A percentile compares a stretch with the other conserved stretches of the same genome.
Conservation (phyloP, 1,140 invertebrate genomes). For the Campodea augens region DNA sequence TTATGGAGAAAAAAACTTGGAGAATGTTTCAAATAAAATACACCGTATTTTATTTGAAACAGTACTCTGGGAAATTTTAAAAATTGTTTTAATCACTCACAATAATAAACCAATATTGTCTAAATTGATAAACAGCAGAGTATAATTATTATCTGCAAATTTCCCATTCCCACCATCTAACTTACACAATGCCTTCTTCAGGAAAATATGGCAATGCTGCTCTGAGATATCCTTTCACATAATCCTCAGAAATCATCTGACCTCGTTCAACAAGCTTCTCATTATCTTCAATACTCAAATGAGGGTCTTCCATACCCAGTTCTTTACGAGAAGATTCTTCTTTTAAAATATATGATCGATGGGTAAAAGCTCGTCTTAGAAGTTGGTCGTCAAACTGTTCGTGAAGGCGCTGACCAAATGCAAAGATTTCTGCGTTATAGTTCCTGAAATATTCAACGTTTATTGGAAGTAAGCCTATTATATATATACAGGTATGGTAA, state of each 20-base stretch:
- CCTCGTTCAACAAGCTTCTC: conserved; percentile 43
- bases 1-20: too few relatives aligned
- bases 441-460: too few relatives aligned
- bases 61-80: background rate
- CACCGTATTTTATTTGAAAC: too few relatives aligned
- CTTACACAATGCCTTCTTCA: conserved; percentile 39
- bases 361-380: conserved; percentile 54
- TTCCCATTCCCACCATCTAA: too few relatives aligned
- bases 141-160: too few relatives aligned
- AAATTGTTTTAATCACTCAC: conserved; percentile 9
- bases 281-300: conserved; percentile 44
- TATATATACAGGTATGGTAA: too few relatives aligned
- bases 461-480: too few relatives aligned
- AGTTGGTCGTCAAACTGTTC: conserved; percentile 55
- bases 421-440: conserved; percentile 66
- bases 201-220: conserved; percentile 48
- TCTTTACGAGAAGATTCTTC: conserved; percentile 45
- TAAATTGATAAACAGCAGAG: too few relatives aligned
- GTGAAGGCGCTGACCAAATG: conserved; percentile 65
- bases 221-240: conserved; percentile 36
- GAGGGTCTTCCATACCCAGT: conserved; percentile 40
- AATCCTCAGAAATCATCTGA: conserved; percentile 31
- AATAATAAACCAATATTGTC: too few relatives aligned
- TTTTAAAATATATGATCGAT: conserved; percentile 53
- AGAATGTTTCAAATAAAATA: too few relatives aligned